A percentile compares a stretch with the other conserved stretches of the same genome.
Evolutionary conservation across 2,797 vertebrate species (phyloP).

Genomic region (Chaenodraco wilsoni): DNA sequence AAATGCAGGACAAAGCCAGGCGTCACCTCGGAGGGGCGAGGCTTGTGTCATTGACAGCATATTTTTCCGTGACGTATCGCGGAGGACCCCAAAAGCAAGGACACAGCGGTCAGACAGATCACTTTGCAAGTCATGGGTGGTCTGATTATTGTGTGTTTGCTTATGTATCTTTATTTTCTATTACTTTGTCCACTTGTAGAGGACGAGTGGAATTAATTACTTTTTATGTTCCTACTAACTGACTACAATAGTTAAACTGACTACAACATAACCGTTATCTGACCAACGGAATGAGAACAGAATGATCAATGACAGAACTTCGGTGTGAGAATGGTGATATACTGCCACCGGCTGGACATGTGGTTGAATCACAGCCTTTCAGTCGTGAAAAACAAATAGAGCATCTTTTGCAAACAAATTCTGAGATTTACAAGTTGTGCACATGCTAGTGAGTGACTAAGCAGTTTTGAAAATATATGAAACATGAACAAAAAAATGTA

Average conservation of each 20-base stretch:
- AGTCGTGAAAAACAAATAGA: not conserved
- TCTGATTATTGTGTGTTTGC: not conserved
- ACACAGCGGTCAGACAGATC: not conserved
- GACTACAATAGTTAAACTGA: not conserved
- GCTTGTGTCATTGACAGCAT: slow-evolving; percentile 40
- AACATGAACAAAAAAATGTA: not conserved
- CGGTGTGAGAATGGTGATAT: not conserved
- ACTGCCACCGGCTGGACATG: slow-evolving; percentile 62
- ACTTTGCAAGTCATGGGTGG: not conserved
- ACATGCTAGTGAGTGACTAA: not conserved
- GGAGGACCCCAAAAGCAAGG: slow-evolving; percentile 42
- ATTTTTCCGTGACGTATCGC: slow-evolving; percentile 58
- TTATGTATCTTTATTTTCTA: not conserved
- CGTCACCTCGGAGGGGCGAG: slow-evolving; percentile 40
- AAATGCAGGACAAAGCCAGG: not conserved
- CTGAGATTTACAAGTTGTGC: not conserved
- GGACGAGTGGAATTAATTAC: not conserved
- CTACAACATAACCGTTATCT: not conserved
- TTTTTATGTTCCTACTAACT: not conserved
- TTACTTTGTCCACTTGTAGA: not conserved
- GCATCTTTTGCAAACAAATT: not conserved
- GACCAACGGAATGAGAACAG: not conserved
- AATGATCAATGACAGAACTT: not conserved
- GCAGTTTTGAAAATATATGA: not conserved
- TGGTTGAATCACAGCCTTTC: slow-evolving; percentile 6